Percentiles rank a stretch among this genome's conserved stretches.
phyloP scores from a whole-genome alignment of 2,113 vertebrate genomes.

The Hippocampus mohnikei region DNA sequence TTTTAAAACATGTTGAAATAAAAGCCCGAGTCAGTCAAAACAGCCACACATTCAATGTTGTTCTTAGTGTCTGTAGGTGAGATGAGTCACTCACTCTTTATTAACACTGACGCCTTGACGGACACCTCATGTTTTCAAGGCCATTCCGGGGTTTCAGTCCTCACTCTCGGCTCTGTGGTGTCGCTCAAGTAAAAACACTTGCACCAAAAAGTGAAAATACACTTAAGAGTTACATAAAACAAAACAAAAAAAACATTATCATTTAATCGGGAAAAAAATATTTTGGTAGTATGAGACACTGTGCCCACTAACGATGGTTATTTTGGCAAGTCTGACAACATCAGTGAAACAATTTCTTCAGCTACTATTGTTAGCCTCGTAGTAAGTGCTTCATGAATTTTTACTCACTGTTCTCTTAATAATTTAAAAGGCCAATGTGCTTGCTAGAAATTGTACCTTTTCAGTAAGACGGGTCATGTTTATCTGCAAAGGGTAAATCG shows the following conservation, averaged over 20 bases:
- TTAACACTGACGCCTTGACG: not conserved
- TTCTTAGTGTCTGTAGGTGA: slow-evolving; percentile 4
- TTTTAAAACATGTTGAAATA: slow-evolving; percentile 23
- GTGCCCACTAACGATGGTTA: not conserved
- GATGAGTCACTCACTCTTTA: slow-evolving; percentile 5
- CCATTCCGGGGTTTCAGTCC: not conserved
- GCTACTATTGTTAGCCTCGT: not conserved
- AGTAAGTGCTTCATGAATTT: not conserved
- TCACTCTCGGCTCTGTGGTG: not conserved
- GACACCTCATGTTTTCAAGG: slow-evolving; percentile 1
- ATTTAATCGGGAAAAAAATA: not conserved
- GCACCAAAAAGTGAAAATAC: not conserved
- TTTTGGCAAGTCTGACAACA: not conserved
- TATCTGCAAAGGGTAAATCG: too few species aligned
- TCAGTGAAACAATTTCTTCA: not conserved
- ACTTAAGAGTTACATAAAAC: not conserved
- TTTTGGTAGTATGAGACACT: not conserved
- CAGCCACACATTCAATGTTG: not conserved
- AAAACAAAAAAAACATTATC: not conserved
- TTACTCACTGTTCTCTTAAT: not conserved
- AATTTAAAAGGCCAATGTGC: too few species aligned
- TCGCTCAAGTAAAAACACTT: not conserved
- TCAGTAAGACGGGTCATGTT: too few species aligned
- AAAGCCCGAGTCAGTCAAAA: slow-evolving; percentile 6
- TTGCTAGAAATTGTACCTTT: not conserved